Evolutionary conservation across 1,140 invertebrate species (phyloP).

Genomic region (Tetranychus cinnabarinus): DNA sequence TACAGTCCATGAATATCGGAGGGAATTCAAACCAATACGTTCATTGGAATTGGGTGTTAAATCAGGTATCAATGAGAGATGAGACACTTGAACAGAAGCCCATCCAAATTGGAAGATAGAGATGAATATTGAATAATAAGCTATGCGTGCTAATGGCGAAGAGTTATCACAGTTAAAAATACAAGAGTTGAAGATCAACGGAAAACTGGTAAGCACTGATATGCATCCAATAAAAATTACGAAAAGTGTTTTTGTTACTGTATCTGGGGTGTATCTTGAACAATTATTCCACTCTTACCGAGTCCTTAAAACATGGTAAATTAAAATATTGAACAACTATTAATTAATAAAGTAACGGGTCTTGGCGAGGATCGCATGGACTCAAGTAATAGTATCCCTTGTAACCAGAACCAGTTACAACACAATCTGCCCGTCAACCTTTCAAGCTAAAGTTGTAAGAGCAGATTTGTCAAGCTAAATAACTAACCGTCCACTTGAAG

Average conservation of each 20-base stretch:
- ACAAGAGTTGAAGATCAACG: conserved; percentile 68
- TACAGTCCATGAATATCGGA: conserved; percentile 64
- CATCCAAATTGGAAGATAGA: conserved; percentile 89
- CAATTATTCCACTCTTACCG: no score
- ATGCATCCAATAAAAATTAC: conserved; percentile 49
- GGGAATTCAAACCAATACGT: conserved; percentile 56
- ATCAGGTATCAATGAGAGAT: conserved; percentile 65
- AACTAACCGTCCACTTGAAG: no score
- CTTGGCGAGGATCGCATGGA: no score
- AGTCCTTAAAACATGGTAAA: no score
- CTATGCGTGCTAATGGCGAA: conserved; percentile 43
- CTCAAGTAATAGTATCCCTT: no score
- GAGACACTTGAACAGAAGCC: conserved; percentile 66
- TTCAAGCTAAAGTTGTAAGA: no score
- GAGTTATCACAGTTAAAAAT: conserved; percentile 34
- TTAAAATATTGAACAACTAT: no score
- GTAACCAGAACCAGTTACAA: no score
- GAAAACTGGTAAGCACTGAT: conserved; percentile 53
- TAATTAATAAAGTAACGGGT: no score
- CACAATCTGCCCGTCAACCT: no score
- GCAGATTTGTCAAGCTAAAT: no score
- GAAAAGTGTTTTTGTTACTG: conserved; percentile 41
- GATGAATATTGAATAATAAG: conserved; percentile 72
- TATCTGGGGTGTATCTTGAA: conserved; percentile 19
- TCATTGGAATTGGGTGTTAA: conserved; percentile 31